These are phyloP conservation scores for Drosophila sordidula DNA, from an alignment of 2,888 invertebrate species.

Conservation along the genomic window DNA sequence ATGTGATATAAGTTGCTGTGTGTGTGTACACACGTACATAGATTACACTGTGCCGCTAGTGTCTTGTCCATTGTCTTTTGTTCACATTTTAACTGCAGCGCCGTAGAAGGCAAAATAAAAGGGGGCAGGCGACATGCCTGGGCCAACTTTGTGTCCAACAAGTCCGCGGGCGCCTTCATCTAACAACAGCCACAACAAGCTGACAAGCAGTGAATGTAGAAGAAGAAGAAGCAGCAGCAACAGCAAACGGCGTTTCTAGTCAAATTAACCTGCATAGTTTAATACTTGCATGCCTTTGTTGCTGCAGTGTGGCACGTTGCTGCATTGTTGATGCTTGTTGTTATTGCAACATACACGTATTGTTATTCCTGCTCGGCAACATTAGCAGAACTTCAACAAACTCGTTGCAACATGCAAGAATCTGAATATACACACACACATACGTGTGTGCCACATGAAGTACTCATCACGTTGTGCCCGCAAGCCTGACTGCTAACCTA, in stretches of 20 bases:
- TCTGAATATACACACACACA: conserved; percentile 31
- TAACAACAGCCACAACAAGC: conserved; percentile 27
- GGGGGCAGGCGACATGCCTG: conserved; percentile 40
- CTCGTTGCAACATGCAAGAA: conserved; percentile 41
- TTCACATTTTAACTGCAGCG: conserved; percentile 52
- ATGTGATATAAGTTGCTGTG: background rate
- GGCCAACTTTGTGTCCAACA: conserved; percentile 57
- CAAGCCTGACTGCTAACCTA: conserved; percentile 8
- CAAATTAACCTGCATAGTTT: conserved; percentile 79
- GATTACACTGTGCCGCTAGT: conserved; percentile 39
- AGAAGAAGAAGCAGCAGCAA: conserved; percentile 8
- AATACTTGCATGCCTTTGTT: conserved; percentile 59
- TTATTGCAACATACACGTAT: conserved; percentile 30
- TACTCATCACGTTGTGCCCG: conserved; percentile 31
- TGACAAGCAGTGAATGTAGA: conserved; percentile 22
- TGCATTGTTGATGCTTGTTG: conserved; percentile 36
- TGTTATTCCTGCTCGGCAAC: conserved; percentile 40
- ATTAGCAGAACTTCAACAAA: conserved; percentile 42
- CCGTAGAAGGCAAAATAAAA: conserved; percentile 23
- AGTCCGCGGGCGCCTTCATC: conserved; percentile 60
- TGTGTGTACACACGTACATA: conserved; percentile 1
- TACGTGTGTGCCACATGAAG: conserved; percentile 31
- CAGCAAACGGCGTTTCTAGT: conserved; percentile 61
- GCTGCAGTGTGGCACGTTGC: conserved; percentile 23
- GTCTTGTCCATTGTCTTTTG: conserved; percentile 60